Evolutionary conservation across 2,797 vertebrate species (phyloP), one percentile per base, ranked within the genome.

Genomic region (Phataginus tetradactyla): DNA sequence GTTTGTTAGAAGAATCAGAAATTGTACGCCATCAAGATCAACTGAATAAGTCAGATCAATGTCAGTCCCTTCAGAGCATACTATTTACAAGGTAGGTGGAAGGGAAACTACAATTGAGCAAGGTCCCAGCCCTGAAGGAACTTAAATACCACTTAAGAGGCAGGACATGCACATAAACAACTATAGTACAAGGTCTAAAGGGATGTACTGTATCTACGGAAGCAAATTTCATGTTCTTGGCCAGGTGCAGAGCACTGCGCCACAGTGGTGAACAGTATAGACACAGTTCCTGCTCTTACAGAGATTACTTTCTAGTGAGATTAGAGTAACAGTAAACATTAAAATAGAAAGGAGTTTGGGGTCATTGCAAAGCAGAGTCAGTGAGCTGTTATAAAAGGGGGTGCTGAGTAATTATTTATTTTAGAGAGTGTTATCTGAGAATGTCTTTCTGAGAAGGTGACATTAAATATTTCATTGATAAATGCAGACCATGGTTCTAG

Each of bases 1-100:
- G 37, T 95, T 34, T 92, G 61, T 75, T 23, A 57, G 63, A 64
- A 88, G n/a, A 96, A 71, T 86, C 74, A 91, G 81, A 4, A 95
- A 53, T 74, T 88, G 29, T 53, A 63, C 90, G 37, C 72, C 68
- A 29, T 96, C 61, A 90, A 69, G 55, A 34, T 78, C 5, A 42
- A 5, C 59, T 79, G 39, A 95, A 32, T 84, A 91, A 88, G 63
- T 90, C 10, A 42, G 21, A 57, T 74, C 37, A 51, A 0, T 23
- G 7, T 69, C 20, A 6, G 57, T 79, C 53, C 32, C 11, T 57
- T 86, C 23, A 20, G 7, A 25, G 75, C 63, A 3, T 68, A 27
- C 32, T 89, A 0, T 45, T 37, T 91, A 5, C 61, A 87, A 32
- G 49, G 55, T 74, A 92, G 68, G 23, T 92, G 10, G 12, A 25